phyloP scores from a whole-genome alignment of 2,113 vertebrate species.

The Sorex araneus region DNA sequence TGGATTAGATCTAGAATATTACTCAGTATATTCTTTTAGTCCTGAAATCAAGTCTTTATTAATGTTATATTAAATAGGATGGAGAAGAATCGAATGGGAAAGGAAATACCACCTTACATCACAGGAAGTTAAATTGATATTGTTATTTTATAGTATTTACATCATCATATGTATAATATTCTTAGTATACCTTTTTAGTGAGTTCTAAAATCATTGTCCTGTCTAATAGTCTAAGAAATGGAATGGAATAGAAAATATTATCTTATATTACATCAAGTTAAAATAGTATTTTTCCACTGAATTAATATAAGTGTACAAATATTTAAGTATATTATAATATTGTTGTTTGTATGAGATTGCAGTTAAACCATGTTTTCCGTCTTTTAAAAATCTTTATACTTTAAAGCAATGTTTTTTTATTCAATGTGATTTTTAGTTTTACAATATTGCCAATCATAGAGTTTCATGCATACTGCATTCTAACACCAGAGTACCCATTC shows the following conservation, averaged over 20 bases:
- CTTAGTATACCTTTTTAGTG: not conserved
- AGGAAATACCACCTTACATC: not conserved
- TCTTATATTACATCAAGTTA: slow-evolving; percentile 14
- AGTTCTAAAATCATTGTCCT: not conserved
- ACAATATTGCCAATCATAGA: no score
- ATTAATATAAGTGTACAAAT: not conserved
- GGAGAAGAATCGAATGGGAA: not conserved
- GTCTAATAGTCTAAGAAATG: slow-evolving; percentile 13
- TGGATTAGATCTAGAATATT: not conserved
- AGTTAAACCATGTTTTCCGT: not conserved
- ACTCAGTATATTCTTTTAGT: not conserved
- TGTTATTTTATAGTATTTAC: no score
- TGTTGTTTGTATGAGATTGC: not conserved
- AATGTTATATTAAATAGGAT: slow-evolving; percentile 42
- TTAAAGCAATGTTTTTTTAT: no score
- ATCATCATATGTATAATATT: not conserved
- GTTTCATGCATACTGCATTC: no score
- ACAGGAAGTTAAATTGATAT: not conserved
- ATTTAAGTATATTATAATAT: not conserved
- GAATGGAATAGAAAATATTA: not conserved
- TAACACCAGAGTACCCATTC: no score
- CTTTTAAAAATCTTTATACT: not conserved
- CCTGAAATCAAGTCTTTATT: slow-evolving; percentile 6
- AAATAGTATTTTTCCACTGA: slow-evolving; percentile 27
- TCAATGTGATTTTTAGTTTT: no score